phyloP scores from a whole-genome alignment of 2,888 invertebrate species.

The Ariolimax columbianus region DNA sequence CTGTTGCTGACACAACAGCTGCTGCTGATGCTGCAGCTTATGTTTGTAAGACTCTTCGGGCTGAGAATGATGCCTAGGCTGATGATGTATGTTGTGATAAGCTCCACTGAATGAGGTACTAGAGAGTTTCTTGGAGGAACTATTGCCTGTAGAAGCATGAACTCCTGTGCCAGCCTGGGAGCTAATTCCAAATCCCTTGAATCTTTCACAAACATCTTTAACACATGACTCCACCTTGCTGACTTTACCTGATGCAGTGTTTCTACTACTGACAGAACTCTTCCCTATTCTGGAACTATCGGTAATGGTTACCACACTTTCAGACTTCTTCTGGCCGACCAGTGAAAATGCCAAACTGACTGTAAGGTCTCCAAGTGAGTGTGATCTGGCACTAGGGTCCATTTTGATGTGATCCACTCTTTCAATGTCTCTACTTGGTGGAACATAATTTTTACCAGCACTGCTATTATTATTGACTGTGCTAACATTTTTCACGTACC shows the following conservation, averaged over 20 bases:
- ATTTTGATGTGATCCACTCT: slow-evolving; percentile 50
- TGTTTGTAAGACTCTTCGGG: slow-evolving; percentile 1
- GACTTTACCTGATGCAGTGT: background rate
- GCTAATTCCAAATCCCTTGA: slow-evolving; percentile 21
- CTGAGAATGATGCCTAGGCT: background rate
- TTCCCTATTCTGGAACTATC: background rate
- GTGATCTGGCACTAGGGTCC: slow-evolving; percentile 62
- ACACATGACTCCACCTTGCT: slow-evolving; percentile 2
- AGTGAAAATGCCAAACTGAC: slow-evolving; percentile 65
- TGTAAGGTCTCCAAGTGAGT: slow-evolving; percentile 65
- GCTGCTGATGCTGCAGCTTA: background rate
- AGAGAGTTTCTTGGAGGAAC: background rate
- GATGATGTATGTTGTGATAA: background rate
- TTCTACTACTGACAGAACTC: background rate
- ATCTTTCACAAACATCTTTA: slow-evolving; percentile 24
- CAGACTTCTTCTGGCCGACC: slow-evolving; percentile 67
- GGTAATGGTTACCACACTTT: slow-evolving; percentile 54
- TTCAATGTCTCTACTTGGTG: background rate
- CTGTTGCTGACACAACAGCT: background rate
- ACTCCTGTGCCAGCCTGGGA: slow-evolving; percentile 7
- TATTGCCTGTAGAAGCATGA: background rate
- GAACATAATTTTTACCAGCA: background rate
- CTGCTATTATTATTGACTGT: background rate
- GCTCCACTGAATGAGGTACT: background rate
- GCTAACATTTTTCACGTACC: background rate